Conservation (phyloP, 2,113 vertebrate species). For the Cygnus atratus region DNA sequence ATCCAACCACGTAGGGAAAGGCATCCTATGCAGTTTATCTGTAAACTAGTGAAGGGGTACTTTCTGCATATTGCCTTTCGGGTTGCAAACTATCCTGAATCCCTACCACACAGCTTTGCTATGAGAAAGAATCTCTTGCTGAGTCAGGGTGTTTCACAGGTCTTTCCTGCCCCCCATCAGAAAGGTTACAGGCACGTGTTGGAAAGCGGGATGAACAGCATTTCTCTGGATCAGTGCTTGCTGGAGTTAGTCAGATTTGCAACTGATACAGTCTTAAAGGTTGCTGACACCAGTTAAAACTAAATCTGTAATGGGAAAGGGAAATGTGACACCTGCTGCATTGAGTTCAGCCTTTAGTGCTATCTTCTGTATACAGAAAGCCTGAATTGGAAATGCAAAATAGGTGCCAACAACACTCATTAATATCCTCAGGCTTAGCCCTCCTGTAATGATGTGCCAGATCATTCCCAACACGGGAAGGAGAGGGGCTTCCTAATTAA, state of each 20-base stretch:
- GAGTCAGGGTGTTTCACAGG: not conserved
- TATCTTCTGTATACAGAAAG: not conserved
- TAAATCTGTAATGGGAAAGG: not conserved
- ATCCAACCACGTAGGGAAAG: not conserved
- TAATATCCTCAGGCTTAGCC: not conserved
- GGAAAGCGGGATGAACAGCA: accelerated
- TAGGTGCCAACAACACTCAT: accelerated
- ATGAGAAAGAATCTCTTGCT: not conserved
- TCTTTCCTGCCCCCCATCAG: not conserved
- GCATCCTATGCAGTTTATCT: accelerated
- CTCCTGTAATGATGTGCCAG: not conserved
- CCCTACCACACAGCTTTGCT: not conserved
- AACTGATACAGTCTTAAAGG: not conserved
- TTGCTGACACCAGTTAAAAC: not conserved
- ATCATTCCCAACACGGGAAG: not conserved
- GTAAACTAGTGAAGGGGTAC: not conserved
- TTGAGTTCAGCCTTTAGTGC: not conserved
- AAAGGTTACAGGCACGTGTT: not conserved
- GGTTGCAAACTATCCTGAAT: not conserved
- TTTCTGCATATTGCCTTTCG: not conserved
- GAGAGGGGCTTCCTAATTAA: not conserved
- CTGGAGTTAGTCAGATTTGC: not conserved
- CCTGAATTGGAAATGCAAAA: not conserved
- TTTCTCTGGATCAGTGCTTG: not conserved
- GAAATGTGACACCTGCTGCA: not conserved